Percentiles rank a stretch among this genome's conserved stretches.
phyloP scores from a whole-genome alignment of 2,888 invertebrate species.

The Tenodera sinensis region DNA sequence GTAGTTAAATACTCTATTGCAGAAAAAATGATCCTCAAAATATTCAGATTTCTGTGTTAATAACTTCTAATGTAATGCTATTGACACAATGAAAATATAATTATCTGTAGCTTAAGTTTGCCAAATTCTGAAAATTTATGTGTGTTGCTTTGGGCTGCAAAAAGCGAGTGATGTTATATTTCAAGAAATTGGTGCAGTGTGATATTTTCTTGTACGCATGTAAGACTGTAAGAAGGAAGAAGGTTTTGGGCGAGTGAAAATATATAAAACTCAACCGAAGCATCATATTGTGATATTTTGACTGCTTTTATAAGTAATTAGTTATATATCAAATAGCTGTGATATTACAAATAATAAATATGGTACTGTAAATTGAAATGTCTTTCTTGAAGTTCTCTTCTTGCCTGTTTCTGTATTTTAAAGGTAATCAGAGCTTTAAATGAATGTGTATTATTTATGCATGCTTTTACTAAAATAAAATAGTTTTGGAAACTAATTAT shows the following conservation, averaged over 20 bases:
- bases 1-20: too few relatives aligned
- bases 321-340: not conserved
- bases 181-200: too few relatives aligned
- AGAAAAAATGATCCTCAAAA: too few relatives aligned
- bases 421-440: not conserved
- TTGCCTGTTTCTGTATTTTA: not conserved
- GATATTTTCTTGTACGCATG: too few relatives aligned
- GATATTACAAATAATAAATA: not conserved
- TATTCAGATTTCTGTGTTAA: too few relatives aligned
- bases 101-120: not conserved
- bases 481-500: not conserved
- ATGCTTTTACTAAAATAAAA: not conserved
- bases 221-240: too few relatives aligned
- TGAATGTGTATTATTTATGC: not conserved
- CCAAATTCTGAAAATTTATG: not conserved
- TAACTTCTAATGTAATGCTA: not conserved
- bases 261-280: not conserved
- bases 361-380: not conserved
- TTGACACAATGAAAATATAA: not conserved
- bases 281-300: not conserved
- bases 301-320: not conserved
- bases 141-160: not conserved
- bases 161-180: too few relatives aligned
- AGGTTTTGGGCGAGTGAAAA: too few relatives aligned
- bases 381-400: not conserved